Evolutionary conservation across 2,113 vertebrate species (phyloP).

Genomic region (Oceanites oceanicus): DNA sequence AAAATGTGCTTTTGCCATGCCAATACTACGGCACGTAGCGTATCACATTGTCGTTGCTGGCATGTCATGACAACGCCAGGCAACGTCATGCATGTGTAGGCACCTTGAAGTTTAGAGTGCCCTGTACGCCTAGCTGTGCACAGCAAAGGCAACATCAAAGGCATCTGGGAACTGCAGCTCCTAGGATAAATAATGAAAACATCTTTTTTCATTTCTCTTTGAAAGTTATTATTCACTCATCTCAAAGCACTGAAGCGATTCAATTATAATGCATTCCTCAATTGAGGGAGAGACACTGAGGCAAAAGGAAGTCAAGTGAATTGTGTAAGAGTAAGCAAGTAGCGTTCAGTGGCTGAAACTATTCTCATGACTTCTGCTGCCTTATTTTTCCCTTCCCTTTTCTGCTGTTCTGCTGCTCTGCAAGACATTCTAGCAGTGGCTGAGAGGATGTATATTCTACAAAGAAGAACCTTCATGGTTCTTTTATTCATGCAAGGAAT

Average conservation of each 20-base stretch:
- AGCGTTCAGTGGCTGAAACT: neutral
- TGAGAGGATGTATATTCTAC: neutral
- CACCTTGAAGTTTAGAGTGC: neutral
- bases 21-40: rapidly evolving
- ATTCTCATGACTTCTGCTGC: neutral
- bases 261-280: neutral
- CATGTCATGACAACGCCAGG: neutral
- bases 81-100: neutral
- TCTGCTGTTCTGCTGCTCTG: neutral
- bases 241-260: neutral
- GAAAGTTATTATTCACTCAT: neutral
- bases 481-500: neutral
- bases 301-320: neutral
- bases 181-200: neutral
- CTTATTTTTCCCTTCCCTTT: neutral
- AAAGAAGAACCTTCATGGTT: neutral
- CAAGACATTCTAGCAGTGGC: neutral
- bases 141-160: neutral
- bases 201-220: neutral
- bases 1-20: neutral
- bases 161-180: neutral
- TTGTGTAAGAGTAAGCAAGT: neutral
- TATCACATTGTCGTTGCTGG: neutral
- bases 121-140: neutral
- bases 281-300: neutral